Evolutionary conservation across 2,888 invertebrate species (phyloP), one percentile per base, ranked within the genome.

Genomic region (Drosophila helvetica): DNA sequence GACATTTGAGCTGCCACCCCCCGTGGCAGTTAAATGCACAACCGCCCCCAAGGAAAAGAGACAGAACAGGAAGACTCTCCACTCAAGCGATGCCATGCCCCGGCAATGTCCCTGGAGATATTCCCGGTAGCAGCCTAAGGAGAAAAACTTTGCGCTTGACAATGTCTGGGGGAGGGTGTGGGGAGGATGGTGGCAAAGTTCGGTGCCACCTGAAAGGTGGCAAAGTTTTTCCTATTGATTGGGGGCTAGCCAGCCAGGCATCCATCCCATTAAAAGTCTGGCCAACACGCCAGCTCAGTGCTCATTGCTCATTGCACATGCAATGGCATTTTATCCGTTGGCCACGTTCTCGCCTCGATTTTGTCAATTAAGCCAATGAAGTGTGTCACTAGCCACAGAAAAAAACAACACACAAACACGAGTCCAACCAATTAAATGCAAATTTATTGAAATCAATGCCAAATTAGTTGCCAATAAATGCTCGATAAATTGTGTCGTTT

Each of bases 291-390:
- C 33, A 10, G 3, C 30, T 30, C 30, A n/a, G n/a, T n/a, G 30
- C 30, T 25, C 18, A 1, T n/a, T 33, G 48, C 61, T 77, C 82
- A 72, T 69, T 74, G 67, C 66, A 60, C 72, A 68, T 75, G 67
- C 83, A 77, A 58, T 46, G 22, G 46, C 67, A 50, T 51, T 58
- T 17, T 27, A 56, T 42, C 77, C 61, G 63, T 66, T 81, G 77
- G 54, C 61, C 80, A 68, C 74, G 70, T 57, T 59, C 56, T 52
- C 55, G 30, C 47, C 67, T 73, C 73, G 52, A 66, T 68, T 81
- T 69, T 56, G 69, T 79, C 78, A 82, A 88, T 88, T 82, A 82
- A 76, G 75, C 74, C 80, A 80, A 73, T 85, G 68, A 85, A 87
- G 70, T 71, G 68, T 25, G 56, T 22, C 22, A 22, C 22, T 22